phyloP scores from a whole-genome alignment of 2,888 invertebrate genomes.

The Rhingia rostrata region DNA sequence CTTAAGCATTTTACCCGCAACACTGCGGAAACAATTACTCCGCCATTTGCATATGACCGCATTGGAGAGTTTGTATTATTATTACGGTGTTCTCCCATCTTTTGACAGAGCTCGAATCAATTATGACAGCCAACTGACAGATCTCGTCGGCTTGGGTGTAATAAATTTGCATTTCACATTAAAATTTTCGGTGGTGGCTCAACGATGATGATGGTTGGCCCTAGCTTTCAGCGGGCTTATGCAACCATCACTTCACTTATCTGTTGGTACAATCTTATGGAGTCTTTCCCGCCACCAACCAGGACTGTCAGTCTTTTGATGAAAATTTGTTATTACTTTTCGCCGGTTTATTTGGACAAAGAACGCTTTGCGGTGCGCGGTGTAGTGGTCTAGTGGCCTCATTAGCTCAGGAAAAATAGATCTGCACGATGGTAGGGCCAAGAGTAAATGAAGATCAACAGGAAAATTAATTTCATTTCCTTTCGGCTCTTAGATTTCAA shows the following conservation, averaged over 20 bases:
- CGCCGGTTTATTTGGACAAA: slow-evolving; percentile 50
- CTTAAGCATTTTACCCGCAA: slow-evolving; percentile 53
- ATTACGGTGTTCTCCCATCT: slow-evolving; percentile 47
- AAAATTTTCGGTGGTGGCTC: slow-evolving; percentile 23
- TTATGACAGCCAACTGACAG: slow-evolving; percentile 73
- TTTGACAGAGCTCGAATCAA: slow-evolving; percentile 67
- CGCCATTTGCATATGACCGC: slow-evolving; percentile 67
- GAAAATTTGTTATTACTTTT: slow-evolving; percentile 57
- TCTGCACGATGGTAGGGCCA: slow-evolving; percentile 13
- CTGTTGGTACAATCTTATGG: slow-evolving; percentile 39
- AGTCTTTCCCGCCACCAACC: not conserved
- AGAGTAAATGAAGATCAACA: slow-evolving; percentile 66
- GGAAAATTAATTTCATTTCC: slow-evolving; percentile 67
- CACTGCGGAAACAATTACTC: slow-evolving; percentile 67
- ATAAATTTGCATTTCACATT: slow-evolving; percentile 73
- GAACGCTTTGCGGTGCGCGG: slow-evolving; percentile 69
- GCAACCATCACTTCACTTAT: slow-evolving; percentile 51
- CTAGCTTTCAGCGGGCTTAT: slow-evolving; percentile 13
- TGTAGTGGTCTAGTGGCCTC: slow-evolving; percentile 39
- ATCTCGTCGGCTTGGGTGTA: slow-evolving; percentile 51
- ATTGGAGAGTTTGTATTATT: slow-evolving; percentile 59
- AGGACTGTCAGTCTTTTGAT: slow-evolving; percentile 39
- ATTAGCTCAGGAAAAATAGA: slow-evolving; percentile 54
- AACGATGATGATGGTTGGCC: not conserved
- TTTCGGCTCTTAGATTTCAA: slow-evolving; percentile 3